Conservation (phyloP, 2,888 invertebrate genomes). For the Teinopalpus imperialis region DNA sequence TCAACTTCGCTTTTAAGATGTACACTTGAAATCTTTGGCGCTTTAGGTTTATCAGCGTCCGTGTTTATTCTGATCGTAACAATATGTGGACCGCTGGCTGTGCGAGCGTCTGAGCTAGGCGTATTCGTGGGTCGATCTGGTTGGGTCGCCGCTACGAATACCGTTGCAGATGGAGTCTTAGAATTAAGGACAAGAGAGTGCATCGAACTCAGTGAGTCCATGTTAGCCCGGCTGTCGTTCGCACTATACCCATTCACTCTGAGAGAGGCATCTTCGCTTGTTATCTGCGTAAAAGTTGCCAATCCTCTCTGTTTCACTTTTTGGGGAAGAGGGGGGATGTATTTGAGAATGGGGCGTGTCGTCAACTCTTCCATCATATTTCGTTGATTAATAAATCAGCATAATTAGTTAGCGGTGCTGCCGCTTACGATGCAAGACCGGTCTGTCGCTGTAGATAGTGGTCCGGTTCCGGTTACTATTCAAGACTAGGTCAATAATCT, state of each 20-base stretch:
- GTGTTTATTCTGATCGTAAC: slow-evolving; percentile 88
- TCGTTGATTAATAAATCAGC: slow-evolving; percentile 61
- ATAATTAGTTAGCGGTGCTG: slow-evolving; percentile 71
- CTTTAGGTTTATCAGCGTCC: slow-evolving; percentile 75
- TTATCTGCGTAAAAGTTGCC: slow-evolving; percentile 73
- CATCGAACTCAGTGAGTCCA: slow-evolving; percentile 76
- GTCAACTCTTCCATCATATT: slow-evolving; percentile 79
- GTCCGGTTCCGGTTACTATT: slow-evolving; percentile 68
- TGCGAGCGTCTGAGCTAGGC: slow-evolving; percentile 64
- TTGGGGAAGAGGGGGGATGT: slow-evolving; percentile 81
- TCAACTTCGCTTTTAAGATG: slow-evolving; percentile 74
- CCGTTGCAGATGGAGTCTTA: slow-evolving; percentile 77
- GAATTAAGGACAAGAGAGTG: slow-evolving; percentile 81
- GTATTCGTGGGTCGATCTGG: slow-evolving; percentile 73
- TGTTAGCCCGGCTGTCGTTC: slow-evolving; percentile 49
- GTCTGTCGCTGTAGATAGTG: slow-evolving; percentile 60
- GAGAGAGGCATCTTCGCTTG: slow-evolving; percentile 49
- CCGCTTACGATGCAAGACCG: slow-evolving; percentile 65
- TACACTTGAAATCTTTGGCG: slow-evolving; percentile 74
- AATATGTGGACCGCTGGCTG: slow-evolving; percentile 80
- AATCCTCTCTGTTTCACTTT: slow-evolving; percentile 76
- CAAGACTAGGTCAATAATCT: slow-evolving; percentile 70
- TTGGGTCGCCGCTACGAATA: slow-evolving; percentile 78
- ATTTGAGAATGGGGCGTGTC: slow-evolving; percentile 66
- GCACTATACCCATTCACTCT: slow-evolving; percentile 59